Base-by-base conservation (phyloP, 2,888 invertebrate species). In the Himalopsyche kuldschensis region DNA sequence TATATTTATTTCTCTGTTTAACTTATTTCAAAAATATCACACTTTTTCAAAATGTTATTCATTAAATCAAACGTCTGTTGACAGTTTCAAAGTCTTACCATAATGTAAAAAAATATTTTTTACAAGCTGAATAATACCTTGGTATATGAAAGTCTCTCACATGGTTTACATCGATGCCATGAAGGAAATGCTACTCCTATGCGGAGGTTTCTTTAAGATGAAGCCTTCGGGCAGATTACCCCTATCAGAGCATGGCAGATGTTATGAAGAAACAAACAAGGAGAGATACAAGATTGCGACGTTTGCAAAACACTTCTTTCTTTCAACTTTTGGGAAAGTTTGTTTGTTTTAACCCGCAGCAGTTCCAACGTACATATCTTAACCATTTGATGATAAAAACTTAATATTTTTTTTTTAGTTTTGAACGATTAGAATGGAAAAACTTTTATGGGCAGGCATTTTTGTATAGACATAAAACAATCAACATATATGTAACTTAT, bases 291-390 rank as follows among this genome's bases (percentile, higher is more conserved):
- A 46, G 69, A 69, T 69, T 27, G 30, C 69, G 27, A 69, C 69
- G 69, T 69, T 69, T 69, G 69, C 69, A 63, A 32, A 48, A 63
- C 81, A 35, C 75, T 81, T 75, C 75, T 75, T 69, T 81, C 75
- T 81, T 81, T 81, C 75, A 46, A 30, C 75, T 81, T 69, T 81
- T 47, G 75, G 75, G 31, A 81, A 81, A 81, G 30, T 80, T 80
- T 35, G 80, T 75, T 81, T 81, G 27, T 47, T 35, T 35, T 76
- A 76, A 76, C 35, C 76, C 35, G 76, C 6, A 69, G 35, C 41
- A 8, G 31, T 76, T 10, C 32, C 32, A 17, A 10, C 32, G n/a
- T n/a, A 75, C n/a, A n/a, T n/a, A 69, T 30, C 30, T 69, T 20
- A 24, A n/a, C n/a, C n/a, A n/a, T n/a, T n/a, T n/a, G n/a, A n/a